Percentiles rank a stretch among this genome's conserved stretches.
Evolutionary conservation across 2,888 invertebrate genomes (phyloP).

Genomic region (Amiota mariae): DNA sequence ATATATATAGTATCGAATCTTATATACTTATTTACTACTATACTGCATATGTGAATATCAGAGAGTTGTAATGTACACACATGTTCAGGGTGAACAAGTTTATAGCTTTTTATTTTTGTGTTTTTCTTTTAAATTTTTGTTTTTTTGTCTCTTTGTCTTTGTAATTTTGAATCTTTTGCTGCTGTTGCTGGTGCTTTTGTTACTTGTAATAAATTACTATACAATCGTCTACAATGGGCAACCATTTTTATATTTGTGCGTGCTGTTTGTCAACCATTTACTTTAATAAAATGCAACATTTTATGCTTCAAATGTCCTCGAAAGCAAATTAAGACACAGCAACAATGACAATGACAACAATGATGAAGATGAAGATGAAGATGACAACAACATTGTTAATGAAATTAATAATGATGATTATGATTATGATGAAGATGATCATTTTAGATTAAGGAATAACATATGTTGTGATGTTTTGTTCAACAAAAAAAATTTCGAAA

Average conservation of each 20-base stretch:
- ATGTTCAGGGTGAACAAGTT: constrained; percentile 25
- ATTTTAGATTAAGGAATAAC: too few relatives aligned
- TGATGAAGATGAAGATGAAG: too few relatives aligned
- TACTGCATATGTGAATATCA: background rate
- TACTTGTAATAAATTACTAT: constrained; percentile 5
- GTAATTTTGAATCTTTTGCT: background rate
- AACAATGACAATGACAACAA: too few relatives aligned
- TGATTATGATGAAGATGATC: too few relatives aligned
- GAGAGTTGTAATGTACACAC: background rate
- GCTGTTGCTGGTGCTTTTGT: background rate
- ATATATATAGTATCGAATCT: too few relatives aligned
- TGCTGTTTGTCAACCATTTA: too few relatives aligned
- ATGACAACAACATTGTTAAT: too few relatives aligned
- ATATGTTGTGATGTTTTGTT: too few relatives aligned
- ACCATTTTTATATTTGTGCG: background rate
- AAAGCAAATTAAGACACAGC: constrained; percentile 7
- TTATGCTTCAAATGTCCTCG: constrained; percentile 14
- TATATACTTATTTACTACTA: too few relatives aligned
- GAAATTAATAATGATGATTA: too few relatives aligned
- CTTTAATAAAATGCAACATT: constrained; percentile 22
- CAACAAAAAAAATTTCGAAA: too few relatives aligned
- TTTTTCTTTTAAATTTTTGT: background rate
- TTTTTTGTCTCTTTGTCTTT: background rate
- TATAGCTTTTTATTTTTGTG: background rate
- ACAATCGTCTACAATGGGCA: constrained; percentile 13